Evolutionary conservation across 2,797 vertebrate species (phyloP).

Genomic region (Cynopterus sphinx): DNA sequence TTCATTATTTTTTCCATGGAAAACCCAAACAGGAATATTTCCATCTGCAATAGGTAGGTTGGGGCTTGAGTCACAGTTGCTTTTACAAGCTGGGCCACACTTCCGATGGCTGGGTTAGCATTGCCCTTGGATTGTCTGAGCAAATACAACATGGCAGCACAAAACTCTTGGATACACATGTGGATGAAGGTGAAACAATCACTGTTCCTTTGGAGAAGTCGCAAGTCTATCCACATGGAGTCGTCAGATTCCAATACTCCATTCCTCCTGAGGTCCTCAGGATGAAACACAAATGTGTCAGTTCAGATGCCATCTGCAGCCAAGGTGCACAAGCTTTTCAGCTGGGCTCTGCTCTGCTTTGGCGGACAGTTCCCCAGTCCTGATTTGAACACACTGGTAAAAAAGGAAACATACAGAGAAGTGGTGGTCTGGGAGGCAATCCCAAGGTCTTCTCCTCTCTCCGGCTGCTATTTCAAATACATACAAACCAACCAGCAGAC

Average conservation of each 20-base stretch:
- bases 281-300: not conserved
- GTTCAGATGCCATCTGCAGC: slow-evolving; percentile 37
- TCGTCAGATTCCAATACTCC: not conserved
- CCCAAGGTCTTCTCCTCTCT: not conserved
- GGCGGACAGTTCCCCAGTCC: accelerated
- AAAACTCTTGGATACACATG: not conserved
- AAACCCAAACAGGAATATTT: not conserved
- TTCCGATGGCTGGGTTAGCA: not conserved
- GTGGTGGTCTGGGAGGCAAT: accelerated
- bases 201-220: accelerated
- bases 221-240: not conserved
- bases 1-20: accelerated
- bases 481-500: not conserved
- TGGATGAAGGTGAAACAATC: not conserved
- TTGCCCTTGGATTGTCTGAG: not conserved
- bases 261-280: not conserved
- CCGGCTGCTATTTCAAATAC: not conserved
- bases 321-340: slow-evolving; percentile 22
- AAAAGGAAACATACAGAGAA: accelerated
- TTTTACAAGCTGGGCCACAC: not conserved
- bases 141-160: not conserved
- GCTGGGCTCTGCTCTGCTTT: not conserved
- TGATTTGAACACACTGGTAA: not conserved
- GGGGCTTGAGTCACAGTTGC: accelerated
- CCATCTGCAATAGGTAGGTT: not conserved